phyloP scores from a whole-genome alignment of 53 echinoderm and acorn worm species.

The Zoroaster sp. region DNA sequence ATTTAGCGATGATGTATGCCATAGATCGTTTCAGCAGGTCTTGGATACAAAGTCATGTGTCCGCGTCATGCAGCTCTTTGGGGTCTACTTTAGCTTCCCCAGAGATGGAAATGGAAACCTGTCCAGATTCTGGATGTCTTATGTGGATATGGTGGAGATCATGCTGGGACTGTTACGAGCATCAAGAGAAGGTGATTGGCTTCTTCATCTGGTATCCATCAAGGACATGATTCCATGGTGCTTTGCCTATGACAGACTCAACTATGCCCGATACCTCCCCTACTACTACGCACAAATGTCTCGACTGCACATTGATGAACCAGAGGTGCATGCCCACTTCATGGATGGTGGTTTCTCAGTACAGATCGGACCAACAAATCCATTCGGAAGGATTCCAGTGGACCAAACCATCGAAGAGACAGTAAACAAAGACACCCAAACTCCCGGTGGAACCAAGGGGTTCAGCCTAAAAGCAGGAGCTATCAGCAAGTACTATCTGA shows the following conservation, averaged over 20 bases:
- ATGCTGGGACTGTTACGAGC: slow-evolving; percentile 32
- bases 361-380: too few relatives aligned
- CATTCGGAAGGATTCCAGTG: too few relatives aligned
- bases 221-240: slow-evolving; percentile 46
- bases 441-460: too few relatives aligned
- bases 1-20: too few relatives aligned
- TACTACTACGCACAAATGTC: too few relatives aligned
- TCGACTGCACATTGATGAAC: too few relatives aligned
- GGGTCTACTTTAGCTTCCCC: slow-evolving; percentile 4
- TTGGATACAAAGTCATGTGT: not conserved
- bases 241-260: slow-evolving; percentile 48
- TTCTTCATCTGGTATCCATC: slow-evolving; percentile 22
- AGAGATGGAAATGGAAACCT: slow-evolving; percentile 4
- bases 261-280: too few relatives aligned
- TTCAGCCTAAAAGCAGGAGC: slow-evolving; percentile 1
- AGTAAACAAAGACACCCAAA: too few relatives aligned
- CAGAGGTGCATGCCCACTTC: too few relatives aligned
- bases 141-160: slow-evolving; percentile 51
- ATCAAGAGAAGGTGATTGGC: slow-evolving; percentile 58
- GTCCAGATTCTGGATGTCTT: slow-evolving; percentile 46
- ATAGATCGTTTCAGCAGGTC: not conserved
- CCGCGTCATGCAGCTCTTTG: not conserved
- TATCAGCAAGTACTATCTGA: slow-evolving; percentile 23
- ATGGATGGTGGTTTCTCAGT: too few relatives aligned
- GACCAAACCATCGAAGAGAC: too few relatives aligned